phyloP scores from a whole-genome alignment of 2,797 vertebrate species.

The Gymnoscopelus braueri region DNA sequence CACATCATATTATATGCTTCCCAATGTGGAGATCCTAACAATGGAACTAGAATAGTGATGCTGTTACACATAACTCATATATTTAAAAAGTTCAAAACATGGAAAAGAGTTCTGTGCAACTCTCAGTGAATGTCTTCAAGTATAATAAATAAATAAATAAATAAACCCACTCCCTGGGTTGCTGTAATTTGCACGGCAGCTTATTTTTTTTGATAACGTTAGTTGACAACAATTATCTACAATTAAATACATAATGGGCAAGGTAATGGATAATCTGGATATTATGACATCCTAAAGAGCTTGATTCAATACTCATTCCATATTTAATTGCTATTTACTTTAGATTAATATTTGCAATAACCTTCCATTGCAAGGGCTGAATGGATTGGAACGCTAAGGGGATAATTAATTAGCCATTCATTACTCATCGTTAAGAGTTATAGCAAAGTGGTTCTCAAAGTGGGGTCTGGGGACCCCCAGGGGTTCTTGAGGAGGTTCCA shows the following conservation, averaged over 20 bases:
- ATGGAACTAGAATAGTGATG: not conserved
- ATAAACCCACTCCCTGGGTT: constrained; percentile 9
- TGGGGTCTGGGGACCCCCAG: no score
- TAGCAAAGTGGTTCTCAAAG: constrained; percentile 19
- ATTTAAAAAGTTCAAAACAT: constrained; percentile 1
- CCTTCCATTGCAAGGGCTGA: constrained; percentile 51
- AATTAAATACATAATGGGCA: constrained; percentile 70
- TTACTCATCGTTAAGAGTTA: constrained; percentile 66
- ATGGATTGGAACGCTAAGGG: constrained; percentile 43
- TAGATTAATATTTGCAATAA: constrained; percentile 72
- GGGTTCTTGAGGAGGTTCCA: no score
- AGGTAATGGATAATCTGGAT: constrained; percentile 70
- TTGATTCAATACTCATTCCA: constrained; percentile 64
- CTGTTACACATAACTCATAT: not conserved
- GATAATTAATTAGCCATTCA: constrained; percentile 72
- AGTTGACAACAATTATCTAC: constrained; percentile 66
- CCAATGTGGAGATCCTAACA: not conserved
- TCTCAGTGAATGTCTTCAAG: constrained; percentile 14
- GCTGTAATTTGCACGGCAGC: constrained; percentile 42
- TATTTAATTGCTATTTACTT: constrained; percentile 73
- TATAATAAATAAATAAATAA: not conserved
- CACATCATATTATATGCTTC: not conserved
- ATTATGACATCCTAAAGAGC: constrained; percentile 60
- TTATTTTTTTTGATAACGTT: constrained; percentile 64
- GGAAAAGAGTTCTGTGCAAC: not conserved